Base-by-base conservation (phyloP, 2,888 invertebrate genomes). In the Stenchaetothrips biformis region DNA sequence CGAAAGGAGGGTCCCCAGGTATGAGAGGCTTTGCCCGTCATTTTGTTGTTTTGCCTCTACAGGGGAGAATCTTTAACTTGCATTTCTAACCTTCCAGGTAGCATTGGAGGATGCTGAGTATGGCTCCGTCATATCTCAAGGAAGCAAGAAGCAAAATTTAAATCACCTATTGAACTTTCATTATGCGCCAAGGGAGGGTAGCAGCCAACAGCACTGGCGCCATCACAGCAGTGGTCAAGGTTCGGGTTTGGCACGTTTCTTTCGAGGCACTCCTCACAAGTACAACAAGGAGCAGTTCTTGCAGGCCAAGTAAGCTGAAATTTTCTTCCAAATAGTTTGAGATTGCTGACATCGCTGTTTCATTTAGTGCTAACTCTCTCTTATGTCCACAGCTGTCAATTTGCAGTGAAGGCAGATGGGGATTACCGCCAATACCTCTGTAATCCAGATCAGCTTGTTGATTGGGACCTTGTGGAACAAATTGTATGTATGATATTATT, bases 81-180 rank as follows among this genome's bases (percentile, higher is more conserved):
- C 74, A 2, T 18, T 21, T n/a, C 25, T 79, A 74, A 9, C 78
- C n/a, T 82, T 83, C 16, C 81, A 88, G 88, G 87, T 88, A 88
- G 87, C 85, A 83, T 89, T 89, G 83, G 84, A 83, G 78, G 88
- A 88, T 79, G 90, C 91, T 86, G 95, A 95, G 90, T 88, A 92
- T 87, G 95, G 94, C 89, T 95, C 95, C 86, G 92, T 95, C 85
- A 92, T 93, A 89, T 89, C 90, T 86, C 91, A 91, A 87, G 94
- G 95, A 89, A 94, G 94, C 88, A 96, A 95, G 88, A 96, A 96
- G 90, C 94, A 94, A 89, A 97, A 94, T 89, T 90, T 95, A 89
- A 96, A 95, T 88, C 95, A 97, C 91, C 91, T 97, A 91, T 91
- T 97, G 85, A 97, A 97, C 89, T 97, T 97, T 88, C 93, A 93